Evolutionary conservation across 2,797 vertebrate species (phyloP).

Genomic region (Graptemys geographica): DNA sequence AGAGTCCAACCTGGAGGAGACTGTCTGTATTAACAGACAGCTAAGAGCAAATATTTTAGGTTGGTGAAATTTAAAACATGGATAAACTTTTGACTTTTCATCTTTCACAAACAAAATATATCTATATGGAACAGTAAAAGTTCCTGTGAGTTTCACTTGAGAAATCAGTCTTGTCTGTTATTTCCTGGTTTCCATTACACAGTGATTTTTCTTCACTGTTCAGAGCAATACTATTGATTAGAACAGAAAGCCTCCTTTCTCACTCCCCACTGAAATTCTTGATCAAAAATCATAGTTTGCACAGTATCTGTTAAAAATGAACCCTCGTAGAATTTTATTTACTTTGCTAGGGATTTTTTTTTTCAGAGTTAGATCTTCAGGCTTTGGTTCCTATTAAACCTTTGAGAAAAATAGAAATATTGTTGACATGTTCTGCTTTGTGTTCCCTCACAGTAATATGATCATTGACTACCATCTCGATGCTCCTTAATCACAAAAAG

Average conservation of each 20-base stretch:
- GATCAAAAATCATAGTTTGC: neutral
- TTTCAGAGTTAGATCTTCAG: neutral
- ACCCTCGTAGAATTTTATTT: neutral
- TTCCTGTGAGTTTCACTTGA: neutral
- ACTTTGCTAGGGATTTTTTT: neutral
- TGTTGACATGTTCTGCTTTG: neutral
- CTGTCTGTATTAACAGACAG: neutral
- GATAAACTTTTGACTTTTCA: neutral
- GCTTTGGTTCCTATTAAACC: neutral
- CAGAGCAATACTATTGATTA: neutral
- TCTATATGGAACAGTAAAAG: neutral
- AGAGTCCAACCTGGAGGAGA: neutral
- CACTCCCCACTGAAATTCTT: neutral
- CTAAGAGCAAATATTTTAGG: neutral
- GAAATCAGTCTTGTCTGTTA: neutral
- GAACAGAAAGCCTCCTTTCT: neutral
- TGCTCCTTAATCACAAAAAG: neutral
- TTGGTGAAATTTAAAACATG: neutral
- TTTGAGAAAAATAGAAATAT: neutral
- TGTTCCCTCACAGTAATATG: neutral
- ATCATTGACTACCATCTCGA: neutral
- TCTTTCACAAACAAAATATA: neutral
- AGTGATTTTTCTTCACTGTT: rapidly evolving
- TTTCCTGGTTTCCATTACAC: neutral
- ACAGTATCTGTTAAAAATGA: neutral